A percentile compares a stretch with the other conserved stretches of the same genome.
Evolutionary conservation across 2,113 vertebrate species (phyloP).

Genomic region (Mormyrus iriodes): DNA sequence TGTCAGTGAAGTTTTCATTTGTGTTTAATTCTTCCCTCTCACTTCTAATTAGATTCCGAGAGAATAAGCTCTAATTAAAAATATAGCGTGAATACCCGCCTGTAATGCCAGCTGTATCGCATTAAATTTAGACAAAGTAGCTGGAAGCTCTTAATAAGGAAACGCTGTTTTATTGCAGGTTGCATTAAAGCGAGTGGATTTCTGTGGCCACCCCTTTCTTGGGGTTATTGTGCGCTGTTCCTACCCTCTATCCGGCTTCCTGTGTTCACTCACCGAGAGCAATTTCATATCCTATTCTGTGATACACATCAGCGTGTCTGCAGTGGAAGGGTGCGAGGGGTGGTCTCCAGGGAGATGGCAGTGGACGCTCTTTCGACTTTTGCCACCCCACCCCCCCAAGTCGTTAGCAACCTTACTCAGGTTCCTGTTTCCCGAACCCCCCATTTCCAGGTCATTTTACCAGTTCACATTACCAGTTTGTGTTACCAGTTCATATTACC

Average conservation of each 20-base stretch:
- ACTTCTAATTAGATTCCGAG: slow-evolving; percentile 30
- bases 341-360: not conserved
- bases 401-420: not conserved
- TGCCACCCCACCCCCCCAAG: not conserved
- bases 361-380: not conserved
- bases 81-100: slow-evolving; percentile 16
- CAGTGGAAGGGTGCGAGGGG: not conserved
- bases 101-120: slow-evolving; percentile 22
- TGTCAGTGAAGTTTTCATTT: slow-evolving; percentile 23
- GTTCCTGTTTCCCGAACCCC: not conserved
- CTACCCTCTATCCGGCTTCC: not conserved
- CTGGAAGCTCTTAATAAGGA: slow-evolving; percentile 26
- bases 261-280: not conserved
- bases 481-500: slow-evolving; percentile 12
- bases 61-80: slow-evolving; percentile 31
- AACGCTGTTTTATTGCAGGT: slow-evolving; percentile 27
- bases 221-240: slow-evolving; percentile 3
- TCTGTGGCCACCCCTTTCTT: not conserved
- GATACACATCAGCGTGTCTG: not conserved
- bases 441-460: slow-evolving; percentile 4
- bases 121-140: slow-evolving; percentile 22
- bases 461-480: slow-evolving; percentile 1
- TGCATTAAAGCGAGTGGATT: slow-evolving; percentile 22
- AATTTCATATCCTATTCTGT: slow-evolving; percentile 12
- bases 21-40: slow-evolving; percentile 25